phyloP scores from a whole-genome alignment of 2,113 vertebrate species.

The Malaclemys terrapin region DNA sequence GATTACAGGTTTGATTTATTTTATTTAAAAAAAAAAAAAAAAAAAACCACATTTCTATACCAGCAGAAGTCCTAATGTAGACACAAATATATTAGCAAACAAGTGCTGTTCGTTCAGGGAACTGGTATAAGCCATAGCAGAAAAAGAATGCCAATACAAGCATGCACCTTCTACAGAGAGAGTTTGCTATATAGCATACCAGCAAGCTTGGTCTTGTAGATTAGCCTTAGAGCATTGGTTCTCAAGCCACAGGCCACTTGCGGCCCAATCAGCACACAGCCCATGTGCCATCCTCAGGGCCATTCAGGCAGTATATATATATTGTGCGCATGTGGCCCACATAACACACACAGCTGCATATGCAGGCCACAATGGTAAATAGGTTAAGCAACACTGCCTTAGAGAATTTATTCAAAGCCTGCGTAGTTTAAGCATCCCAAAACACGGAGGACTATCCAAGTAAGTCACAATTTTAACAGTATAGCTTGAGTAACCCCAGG shows the following conservation, averaged over 20 bases:
- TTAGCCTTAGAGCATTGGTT: not conserved
- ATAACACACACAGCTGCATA: no score
- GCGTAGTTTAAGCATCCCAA: not conserved
- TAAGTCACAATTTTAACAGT: not conserved
- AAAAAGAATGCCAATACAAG: not conserved
- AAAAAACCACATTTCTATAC: not conserved
- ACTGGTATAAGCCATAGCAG: not conserved
- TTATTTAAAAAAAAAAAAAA: not conserved
- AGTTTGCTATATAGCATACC: not conserved
- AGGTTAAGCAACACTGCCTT: no score
- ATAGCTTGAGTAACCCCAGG: not conserved
- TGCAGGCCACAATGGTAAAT: no score
- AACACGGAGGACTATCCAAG: fast-evolving
- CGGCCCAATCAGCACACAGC: no score
- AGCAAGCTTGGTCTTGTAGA: not conserved
- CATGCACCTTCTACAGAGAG: not conserved
- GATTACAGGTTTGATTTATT: not conserved
- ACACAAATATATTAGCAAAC: fast-evolving
- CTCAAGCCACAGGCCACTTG: no score
- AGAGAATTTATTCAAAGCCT: fast-evolving
- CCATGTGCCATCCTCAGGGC: no score
- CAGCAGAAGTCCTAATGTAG: not conserved
- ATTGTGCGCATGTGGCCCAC: no score
- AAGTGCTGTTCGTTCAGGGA: not conserved
- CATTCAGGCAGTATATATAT: no score